Conservation (phyloP, 2,113 vertebrate species). For the Rhabdornis inornatus region DNA sequence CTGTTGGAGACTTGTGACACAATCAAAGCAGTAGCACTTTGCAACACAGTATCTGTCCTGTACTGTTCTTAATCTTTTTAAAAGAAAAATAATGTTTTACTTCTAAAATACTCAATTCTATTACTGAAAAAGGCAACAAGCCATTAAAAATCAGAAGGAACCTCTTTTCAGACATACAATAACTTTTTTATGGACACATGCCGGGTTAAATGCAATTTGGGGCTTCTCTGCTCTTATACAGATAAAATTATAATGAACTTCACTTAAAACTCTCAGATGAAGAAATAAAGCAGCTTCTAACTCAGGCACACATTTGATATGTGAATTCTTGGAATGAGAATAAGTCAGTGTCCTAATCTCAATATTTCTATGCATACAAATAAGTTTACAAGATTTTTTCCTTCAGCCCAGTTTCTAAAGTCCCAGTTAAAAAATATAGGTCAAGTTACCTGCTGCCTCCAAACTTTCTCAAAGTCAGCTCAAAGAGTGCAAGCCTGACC, state of each 20-base stretch:
- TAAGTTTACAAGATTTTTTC: neutral
- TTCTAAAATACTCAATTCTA: neutral
- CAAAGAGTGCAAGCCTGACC: neutral
- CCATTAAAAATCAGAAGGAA: neutral
- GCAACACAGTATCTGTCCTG: neutral
- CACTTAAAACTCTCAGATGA: neutral
- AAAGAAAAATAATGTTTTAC: neutral
- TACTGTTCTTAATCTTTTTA: neutral
- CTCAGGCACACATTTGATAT: neutral
- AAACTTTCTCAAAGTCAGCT: conserved; percentile 10
- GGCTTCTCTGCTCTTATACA: neutral
- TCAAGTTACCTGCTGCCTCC: neutral
- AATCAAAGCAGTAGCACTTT: neutral
- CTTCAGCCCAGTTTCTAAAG: neutral
- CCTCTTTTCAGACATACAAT: neutral
- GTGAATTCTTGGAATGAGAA: rapidly evolving
- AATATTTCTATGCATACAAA: neutral
- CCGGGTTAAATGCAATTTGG: neutral
- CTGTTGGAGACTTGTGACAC: neutral
- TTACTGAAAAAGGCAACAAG: neutral
- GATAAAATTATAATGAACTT: neutral
- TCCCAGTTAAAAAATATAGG: conserved; percentile 19
- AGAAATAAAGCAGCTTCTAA: neutral
- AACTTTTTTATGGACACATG: neutral
- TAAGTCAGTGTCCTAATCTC: neutral